These are phyloP conservation scores for Pentalonia nigronervosa DNA, from an alignment of 1,140 invertebrate species.

Conservation along the genomic window DNA sequence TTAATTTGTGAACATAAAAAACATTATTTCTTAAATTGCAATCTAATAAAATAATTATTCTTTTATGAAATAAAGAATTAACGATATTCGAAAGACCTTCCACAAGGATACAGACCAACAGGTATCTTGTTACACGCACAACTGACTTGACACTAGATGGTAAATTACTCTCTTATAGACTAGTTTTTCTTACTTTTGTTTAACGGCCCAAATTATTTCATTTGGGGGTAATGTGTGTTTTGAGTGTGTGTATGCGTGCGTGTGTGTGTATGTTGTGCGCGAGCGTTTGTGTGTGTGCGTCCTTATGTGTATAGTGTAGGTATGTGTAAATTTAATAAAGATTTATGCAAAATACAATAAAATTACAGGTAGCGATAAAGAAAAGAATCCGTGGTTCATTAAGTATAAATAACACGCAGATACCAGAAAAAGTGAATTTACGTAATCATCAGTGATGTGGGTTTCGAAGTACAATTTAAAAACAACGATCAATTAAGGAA, in stretches of 20 bases:
- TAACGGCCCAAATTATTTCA: conserved; percentile 48
- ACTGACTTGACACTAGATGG: conserved; percentile 49
- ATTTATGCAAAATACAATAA: conserved; percentile 32
- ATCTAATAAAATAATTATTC: neutral
- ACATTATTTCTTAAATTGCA: neutral
- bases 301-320: neutral
- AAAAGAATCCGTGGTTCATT: neutral
- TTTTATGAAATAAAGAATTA: conserved; percentile 23
- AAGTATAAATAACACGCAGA: neutral
- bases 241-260: neutral
- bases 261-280: too few relatives aligned
- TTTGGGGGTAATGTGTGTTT: conserved; percentile 42
- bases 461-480: neutral
- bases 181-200: conserved; percentile 56
- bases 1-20: conserved; percentile 1
- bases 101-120: conserved; percentile 44
- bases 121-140: conserved; percentile 55
- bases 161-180: conserved; percentile 51
- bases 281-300: neutral
- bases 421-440: neutral
- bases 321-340: conserved; percentile 9
- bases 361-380: neutral
- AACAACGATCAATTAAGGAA: neutral
- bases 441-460: neutral
- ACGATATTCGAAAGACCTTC: conserved; percentile 33